phyloP scores from a whole-genome alignment of 2,113 vertebrate species.

The Columba livia region DNA sequence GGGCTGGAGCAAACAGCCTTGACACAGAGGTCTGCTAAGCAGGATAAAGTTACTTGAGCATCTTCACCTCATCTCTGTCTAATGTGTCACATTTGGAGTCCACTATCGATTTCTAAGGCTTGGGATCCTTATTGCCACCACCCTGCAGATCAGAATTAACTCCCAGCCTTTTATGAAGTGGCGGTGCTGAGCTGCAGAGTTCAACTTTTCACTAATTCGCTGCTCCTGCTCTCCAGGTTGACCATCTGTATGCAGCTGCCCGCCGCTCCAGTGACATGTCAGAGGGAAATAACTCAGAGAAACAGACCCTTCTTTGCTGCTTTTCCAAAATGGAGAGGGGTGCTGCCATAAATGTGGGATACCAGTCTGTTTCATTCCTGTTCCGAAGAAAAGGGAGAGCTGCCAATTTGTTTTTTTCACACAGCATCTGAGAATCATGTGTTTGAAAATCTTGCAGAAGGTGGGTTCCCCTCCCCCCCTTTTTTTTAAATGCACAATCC shows the following conservation, averaged over 20 bases:
- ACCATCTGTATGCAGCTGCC: not conserved
- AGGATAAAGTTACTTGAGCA: constrained; percentile 44
- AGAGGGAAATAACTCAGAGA: not conserved
- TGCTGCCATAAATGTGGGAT: not conserved
- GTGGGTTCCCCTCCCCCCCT: not conserved
- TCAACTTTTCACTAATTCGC: not conserved
- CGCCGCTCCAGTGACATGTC: not conserved
- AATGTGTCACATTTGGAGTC: constrained; percentile 4
- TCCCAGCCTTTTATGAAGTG: not conserved
- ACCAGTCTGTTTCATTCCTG: not conserved
- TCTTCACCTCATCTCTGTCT: not conserved
- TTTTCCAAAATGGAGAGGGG: not conserved
- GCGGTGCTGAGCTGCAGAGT: not conserved
- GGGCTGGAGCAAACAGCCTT: constrained; percentile 20
- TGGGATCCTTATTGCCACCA: not conserved
- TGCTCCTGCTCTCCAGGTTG: not conserved
- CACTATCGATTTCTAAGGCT: constrained; percentile 15
- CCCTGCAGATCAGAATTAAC: not conserved
- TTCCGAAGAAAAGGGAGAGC: not conserved
- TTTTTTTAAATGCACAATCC: not conserved
- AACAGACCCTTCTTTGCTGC: not conserved
- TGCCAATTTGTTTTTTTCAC: not conserved
- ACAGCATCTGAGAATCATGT: constrained; percentile 31
- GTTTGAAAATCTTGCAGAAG: constrained; percentile 22
- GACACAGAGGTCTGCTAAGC: not conserved